Evolutionary conservation across 2,797 vertebrate genomes (phyloP), one percentile per base, ranked within the genome.

Genomic region (Myotis pilosus): DNA sequence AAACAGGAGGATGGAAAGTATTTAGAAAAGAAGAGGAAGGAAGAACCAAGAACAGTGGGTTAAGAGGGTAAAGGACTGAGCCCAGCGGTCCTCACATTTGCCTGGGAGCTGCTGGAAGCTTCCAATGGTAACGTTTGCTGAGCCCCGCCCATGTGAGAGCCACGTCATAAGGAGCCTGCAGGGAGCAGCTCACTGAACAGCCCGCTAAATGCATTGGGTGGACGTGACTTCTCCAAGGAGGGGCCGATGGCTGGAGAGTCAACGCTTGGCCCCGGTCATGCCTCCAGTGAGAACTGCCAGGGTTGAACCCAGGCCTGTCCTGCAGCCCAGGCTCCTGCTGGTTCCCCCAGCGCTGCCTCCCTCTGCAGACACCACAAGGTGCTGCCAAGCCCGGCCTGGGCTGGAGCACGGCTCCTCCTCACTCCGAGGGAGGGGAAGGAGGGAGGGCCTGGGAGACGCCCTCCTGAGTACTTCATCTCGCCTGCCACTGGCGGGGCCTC

Each of bases 401-500:
- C 69, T 57, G 23, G 9, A 25, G 51, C 57, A 36, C 75, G 72
- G 28, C 44, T 28, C 23, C 6, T 2, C 20, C 64, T 93, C 22
- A 57, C 6, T 12, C 41, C 13, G 72, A 87, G 47, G 20, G 41
- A 38, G 30, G 25, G 16, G 44, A 57, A 55, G 51, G 9, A 12
- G n/a, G 38, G 22, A 60, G 38, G 25, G 55, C 53, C 22, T 4
- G 2, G 57, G 49, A 76, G 51, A 23, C 10, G 12, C 68, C 38
- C 75, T 71, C 47, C 9, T 33, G 53, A 80, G 36, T 20, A 49
- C 89, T 92, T 28, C 57, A 28, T 44, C 72, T 25, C 2, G 0
- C 36, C 86, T 75, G 80, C 68, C 81, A 41, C 87, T 92, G 93
- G 90, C 87, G 62, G 41, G 79, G 74, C 30, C 25, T 51, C 30